A percentile compares a stretch with the other conserved stretches of the same genome.
These are phyloP conservation scores for Zeugodacus cucurbitae DNA, from an alignment of 1,140 invertebrate species.

Conservation along the genomic window DNA sequence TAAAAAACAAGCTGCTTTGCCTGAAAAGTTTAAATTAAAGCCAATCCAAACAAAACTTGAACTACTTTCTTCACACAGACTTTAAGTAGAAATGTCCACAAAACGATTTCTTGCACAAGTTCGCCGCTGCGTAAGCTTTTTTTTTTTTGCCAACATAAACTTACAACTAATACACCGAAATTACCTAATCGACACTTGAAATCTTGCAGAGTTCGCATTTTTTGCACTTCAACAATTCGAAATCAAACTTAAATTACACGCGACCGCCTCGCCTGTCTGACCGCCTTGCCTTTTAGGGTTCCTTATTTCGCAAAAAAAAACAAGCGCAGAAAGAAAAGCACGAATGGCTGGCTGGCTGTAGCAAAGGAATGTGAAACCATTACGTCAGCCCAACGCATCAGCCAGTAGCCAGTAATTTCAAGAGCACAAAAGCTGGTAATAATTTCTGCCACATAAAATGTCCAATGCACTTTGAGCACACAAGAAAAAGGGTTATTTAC, in stretches of 20 bases:
- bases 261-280: not conserved
- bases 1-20: too few species aligned
- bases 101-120: too few species aligned
- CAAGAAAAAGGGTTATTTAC: not conserved
- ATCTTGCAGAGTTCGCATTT: not conserved
- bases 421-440: not conserved
- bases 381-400: not conserved
- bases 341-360: not conserved
- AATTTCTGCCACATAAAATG: slow-evolving; percentile 24
- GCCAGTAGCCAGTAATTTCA: not conserved
- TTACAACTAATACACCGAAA: not conserved
- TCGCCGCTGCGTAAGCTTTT: too few species aligned
- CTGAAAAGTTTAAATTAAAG: too few species aligned
- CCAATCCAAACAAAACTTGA: too few species aligned
- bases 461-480: not conserved
- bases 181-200: not conserved
- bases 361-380: not conserved
- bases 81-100: too few species aligned
- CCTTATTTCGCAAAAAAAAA: not conserved
- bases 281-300: not conserved
- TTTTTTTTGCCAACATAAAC: too few species aligned
- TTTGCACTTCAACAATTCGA: not conserved
- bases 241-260: not conserved
- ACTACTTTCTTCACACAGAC: too few species aligned
- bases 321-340: not conserved